Evolutionary conservation across 2,113 vertebrate species (phyloP).

Genomic region (Hippocampus barbouri): DNA sequence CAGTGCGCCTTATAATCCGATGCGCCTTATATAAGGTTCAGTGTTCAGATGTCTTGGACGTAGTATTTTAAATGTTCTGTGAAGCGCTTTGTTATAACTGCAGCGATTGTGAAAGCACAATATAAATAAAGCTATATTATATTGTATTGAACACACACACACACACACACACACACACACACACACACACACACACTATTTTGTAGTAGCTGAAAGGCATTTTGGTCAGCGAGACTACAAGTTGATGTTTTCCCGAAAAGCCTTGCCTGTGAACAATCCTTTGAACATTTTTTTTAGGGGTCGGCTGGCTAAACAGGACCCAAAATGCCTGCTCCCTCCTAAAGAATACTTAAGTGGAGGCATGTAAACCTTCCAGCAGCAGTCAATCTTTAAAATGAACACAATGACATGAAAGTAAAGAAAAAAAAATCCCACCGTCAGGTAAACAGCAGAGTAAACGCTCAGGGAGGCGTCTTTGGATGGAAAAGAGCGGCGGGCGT

Average conservation of each 20-base stretch:
- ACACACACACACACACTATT: neutral
- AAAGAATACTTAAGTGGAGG: no score
- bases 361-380: neutral
- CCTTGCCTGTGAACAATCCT: neutral
- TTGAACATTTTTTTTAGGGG: neutral
- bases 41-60: no score
- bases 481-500: conserved; percentile 90
- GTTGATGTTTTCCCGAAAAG: neutral
- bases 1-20: no score
- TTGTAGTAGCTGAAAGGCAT: neutral
- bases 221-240: neutral
- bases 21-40: no score
- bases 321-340: no score
- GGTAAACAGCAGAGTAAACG: conserved; percentile 93
- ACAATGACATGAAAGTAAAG: neutral
- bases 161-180: neutral
- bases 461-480: conserved; percentile 97
- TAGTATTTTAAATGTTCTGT: no score
- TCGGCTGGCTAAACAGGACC: neutral
- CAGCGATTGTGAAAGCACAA: no score
- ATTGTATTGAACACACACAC: neutral
- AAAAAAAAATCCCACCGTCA: conserved; percentile 79
- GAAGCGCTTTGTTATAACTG: no score
- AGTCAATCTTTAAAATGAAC: neutral
- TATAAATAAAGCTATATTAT: no score